Percentiles rank a stretch among this genome's conserved stretches.
These are phyloP conservation scores for Nemoura dubitans DNA, from an alignment of 2,888 invertebrate genomes.

Conservation along the genomic window DNA sequence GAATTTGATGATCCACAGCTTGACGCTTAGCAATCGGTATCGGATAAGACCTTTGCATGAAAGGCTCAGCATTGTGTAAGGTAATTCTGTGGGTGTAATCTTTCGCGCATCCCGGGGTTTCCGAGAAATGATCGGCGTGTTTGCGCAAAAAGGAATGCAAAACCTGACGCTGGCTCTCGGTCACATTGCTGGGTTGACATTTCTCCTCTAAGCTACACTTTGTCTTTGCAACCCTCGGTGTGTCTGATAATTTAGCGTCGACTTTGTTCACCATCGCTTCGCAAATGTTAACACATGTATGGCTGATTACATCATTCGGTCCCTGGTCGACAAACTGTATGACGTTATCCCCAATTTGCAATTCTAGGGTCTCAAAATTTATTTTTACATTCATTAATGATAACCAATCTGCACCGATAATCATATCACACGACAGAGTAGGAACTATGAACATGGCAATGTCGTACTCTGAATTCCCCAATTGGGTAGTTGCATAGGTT, in stretches of 20 bases:
- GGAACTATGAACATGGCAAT: neutral
- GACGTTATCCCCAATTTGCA: neutral
- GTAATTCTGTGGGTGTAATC: too few relatives aligned
- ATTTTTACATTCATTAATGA: neutral
- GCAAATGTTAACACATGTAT: neutral
- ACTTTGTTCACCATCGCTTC: neutral
- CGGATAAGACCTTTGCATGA: too few relatives aligned
- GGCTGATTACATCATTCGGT: neutral
- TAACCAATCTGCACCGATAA: neutral
- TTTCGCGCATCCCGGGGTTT: too few relatives aligned
- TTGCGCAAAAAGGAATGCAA: too few relatives aligned
- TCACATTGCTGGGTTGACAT: neutral
- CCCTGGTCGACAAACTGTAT: neutral
- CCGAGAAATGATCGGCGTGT: too few relatives aligned
- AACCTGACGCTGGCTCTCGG: neutral
- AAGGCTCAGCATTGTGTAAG: too few relatives aligned
- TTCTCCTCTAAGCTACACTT: neutral
- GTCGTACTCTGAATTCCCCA: neutral
- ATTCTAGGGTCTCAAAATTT: neutral
- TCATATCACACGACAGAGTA: neutral
- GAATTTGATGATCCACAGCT: too few relatives aligned
- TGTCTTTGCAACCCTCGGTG: neutral
- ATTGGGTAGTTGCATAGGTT: neutral
- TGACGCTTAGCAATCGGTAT: too few relatives aligned
- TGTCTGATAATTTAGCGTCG: neutral